Conservation (phyloP, 2,888 invertebrate species). For the Amaurobius ferox region DNA sequence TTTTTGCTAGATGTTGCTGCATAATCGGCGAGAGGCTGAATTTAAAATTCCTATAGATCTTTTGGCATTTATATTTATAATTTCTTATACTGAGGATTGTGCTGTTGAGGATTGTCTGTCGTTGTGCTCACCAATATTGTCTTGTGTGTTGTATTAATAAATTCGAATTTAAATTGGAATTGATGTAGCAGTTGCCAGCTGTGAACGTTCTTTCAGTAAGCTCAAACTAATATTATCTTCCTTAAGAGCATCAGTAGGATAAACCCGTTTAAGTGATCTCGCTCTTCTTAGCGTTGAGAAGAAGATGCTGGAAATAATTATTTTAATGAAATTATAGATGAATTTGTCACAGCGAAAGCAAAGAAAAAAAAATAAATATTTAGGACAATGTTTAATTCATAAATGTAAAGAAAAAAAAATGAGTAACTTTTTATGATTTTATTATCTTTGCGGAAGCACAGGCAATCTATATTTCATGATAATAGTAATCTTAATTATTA, state of each 20-base stretch:
- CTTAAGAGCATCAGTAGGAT: neutral
- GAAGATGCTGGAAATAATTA: neutral
- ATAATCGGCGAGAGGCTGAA: neutral
- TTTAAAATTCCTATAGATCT: neutral
- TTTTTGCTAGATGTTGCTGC: neutral
- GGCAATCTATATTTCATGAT: too few species aligned
- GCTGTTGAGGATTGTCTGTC: too few species aligned
- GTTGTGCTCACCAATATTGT: too few species aligned
- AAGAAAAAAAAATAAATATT: too few species aligned
- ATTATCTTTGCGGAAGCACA: too few species aligned
- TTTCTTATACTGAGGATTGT: neutral
- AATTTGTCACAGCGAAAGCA: neutral
- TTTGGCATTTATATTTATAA: neutral
- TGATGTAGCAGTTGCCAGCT: neutral
- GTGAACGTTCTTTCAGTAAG: slow-evolving; percentile 7
- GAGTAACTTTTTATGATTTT: too few species aligned
- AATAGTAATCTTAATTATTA: too few species aligned
- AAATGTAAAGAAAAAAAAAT: too few species aligned
- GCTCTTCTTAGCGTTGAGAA: neutral
- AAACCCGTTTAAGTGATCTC: neutral
- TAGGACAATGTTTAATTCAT: too few species aligned
- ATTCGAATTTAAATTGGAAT: neutral
- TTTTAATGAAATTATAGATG: neutral
- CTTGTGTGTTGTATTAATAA: too few species aligned
- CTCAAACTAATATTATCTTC: neutral